Percentiles rank a stretch among this genome's conserved stretches.
Conservation (phyloP, 1,140 invertebrate species). For the Drosophila kikkawai region DNA sequence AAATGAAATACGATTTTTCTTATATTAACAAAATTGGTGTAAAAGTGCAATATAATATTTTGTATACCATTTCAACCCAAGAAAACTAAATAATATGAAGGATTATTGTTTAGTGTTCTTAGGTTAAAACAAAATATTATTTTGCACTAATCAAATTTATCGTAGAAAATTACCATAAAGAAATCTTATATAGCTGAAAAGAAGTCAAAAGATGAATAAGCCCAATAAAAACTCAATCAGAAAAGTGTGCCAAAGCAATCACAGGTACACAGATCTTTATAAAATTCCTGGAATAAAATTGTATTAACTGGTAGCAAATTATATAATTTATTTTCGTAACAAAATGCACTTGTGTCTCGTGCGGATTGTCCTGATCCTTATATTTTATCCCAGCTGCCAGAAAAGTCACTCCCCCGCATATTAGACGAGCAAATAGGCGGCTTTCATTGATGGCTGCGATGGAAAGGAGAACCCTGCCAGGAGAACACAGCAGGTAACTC, state of each 20-base stretch:
- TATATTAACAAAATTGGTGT: no score
- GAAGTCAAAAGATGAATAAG: neutral
- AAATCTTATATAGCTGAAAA: no score
- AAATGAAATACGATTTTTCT: no score
- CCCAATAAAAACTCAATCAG: neutral
- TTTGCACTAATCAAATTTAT: no score
- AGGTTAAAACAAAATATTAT: no score
- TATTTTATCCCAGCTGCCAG: conserved; percentile 33
- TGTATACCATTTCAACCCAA: no score
- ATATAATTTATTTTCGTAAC: neutral
- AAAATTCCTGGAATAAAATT: neutral
- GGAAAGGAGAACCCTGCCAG: neutral
- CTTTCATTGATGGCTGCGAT: conserved; percentile 36
- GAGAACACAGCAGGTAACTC: conserved; percentile 47
- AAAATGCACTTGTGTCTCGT: conserved; percentile 12
- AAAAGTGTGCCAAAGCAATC: neutral
- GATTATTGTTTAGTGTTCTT: no score
- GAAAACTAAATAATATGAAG: no score
- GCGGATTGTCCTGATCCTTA: neutral
- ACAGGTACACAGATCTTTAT: neutral
- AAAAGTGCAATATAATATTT: no score
- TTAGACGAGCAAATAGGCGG: conserved; percentile 50
- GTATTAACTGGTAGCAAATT: neutral
- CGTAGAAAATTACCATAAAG: no score
- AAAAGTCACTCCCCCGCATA: conserved; percentile 21